Conservation (phyloP, 2,888 invertebrate species). For the Dastarcus helophoroides region DNA sequence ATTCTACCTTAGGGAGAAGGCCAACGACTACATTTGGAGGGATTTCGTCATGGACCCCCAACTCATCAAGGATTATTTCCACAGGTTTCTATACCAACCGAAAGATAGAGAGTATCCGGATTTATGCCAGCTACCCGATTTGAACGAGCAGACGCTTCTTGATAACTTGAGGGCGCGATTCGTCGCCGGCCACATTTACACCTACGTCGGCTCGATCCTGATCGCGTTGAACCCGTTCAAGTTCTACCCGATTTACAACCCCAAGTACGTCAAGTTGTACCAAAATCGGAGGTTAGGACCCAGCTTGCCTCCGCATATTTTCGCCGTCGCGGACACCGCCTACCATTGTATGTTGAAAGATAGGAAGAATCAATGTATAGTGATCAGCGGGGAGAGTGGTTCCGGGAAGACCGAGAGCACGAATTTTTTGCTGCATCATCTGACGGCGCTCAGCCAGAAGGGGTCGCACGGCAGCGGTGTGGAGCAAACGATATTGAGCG, state of each 20-base stretch:
- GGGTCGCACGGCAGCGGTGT: conserved; percentile 91
- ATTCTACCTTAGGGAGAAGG: conserved; percentile 81
- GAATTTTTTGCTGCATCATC: conserved; percentile 86
- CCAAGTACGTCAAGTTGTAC: conserved; percentile 91
- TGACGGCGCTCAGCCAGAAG: conserved; percentile 90
- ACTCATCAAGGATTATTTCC: conserved; percentile 84
- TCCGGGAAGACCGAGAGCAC: conserved; percentile 97
- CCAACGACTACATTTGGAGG: conserved; percentile 74
- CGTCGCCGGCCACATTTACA: conserved; percentile 87
- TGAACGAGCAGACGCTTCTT: conserved; percentile 85
- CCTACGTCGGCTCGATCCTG: conserved; percentile 89
- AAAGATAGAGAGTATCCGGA: conserved; percentile 92
- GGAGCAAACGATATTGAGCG: conserved; percentile 90
- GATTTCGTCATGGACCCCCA: conserved; percentile 86
- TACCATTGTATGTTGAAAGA: conserved; percentile 91
- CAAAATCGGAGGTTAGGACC: conserved; percentile 85
- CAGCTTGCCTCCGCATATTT: conserved; percentile 91
- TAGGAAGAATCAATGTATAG: conserved; percentile 84
- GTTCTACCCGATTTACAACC: conserved; percentile 96
- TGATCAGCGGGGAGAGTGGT: conserved; percentile 90
- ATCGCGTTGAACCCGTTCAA: conserved; percentile 91
- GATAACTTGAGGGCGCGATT: conserved; percentile 85
- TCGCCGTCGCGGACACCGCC: conserved; percentile 89
- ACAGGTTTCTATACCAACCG: conserved; percentile 82
- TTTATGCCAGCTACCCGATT: conserved; percentile 86